These are phyloP conservation scores for Eulithis prunata DNA, from an alignment of 2,888 invertebrate species.

Conservation along the genomic window DNA sequence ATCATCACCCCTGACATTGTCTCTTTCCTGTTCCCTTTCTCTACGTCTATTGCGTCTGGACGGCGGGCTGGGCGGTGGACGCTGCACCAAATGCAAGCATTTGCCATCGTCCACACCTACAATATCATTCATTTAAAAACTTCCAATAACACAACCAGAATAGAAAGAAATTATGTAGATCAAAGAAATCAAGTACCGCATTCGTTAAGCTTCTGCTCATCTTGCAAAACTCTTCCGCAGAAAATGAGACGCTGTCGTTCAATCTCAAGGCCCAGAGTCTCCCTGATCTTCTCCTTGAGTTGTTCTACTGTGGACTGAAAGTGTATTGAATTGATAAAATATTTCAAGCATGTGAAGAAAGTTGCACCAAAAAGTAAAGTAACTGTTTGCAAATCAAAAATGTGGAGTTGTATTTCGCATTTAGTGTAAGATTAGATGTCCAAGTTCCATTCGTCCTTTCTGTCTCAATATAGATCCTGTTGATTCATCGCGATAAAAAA, in stretches of 20 bases:
- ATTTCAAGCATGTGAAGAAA: not conserved
- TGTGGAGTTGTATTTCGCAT: too few species aligned
- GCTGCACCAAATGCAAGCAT: conserved; percentile 95
- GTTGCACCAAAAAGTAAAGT: not conserved
- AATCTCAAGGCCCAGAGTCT: conserved; percentile 90
- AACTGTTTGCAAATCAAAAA: not conserved
- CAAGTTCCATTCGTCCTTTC: too few species aligned
- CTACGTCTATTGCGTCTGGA: conserved; percentile 19
- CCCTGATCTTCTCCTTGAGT: conserved; percentile 91
- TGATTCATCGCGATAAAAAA: too few species aligned
- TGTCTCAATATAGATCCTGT: too few species aligned
- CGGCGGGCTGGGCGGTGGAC: conserved; percentile 54
- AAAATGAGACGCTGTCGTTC: conserved; percentile 96
- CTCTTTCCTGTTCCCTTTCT: conserved; percentile 12
- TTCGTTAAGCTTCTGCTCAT: conserved; percentile 93
- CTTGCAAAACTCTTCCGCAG: conserved; percentile 96
- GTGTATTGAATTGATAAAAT: conserved; percentile 3
- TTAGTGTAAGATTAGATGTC: too few species aligned
- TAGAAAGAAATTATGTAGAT: not conserved
- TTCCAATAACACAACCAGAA: too few species aligned
- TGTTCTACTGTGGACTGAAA: conserved; percentile 91
- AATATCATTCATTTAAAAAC: conserved; percentile 8
- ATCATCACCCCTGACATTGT: not conserved
- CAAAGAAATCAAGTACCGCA: conserved; percentile 85
- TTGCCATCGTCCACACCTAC: conserved; percentile 93